Base-by-base conservation (phyloP, 2,113 vertebrate genomes). In the Syngnathoides biaculeatus region DNA sequence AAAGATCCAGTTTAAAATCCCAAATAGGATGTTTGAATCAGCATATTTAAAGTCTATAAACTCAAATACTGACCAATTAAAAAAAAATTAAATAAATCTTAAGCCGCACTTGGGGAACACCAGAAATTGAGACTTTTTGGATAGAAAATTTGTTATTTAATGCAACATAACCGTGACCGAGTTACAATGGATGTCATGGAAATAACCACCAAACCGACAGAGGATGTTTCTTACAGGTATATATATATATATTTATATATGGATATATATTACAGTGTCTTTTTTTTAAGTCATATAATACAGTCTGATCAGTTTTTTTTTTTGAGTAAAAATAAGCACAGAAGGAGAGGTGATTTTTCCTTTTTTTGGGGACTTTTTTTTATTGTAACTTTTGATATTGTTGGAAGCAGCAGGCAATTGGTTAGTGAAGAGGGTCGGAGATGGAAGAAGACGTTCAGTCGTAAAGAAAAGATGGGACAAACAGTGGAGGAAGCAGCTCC, bases 91-190 rank as follows among this genome's bases (percentile, higher is more conserved):
- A 50, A 9, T 10, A 7, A 35, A 35, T 5, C 3, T 35, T 1
- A 5, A 35, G 30, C 30, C 20, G 9, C 57, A 59, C 11, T 27
- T 19, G 24, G 12, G 2, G 3, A 3, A 52, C 47, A 47, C 68
- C 42, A 80, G 39, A 81, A 87, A 87, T 65, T 52, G 75, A 84
- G 81, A 87, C 86, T 81, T 81, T 11, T 72, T 92, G 93, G 93
- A 95, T 95, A 96, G 90, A 96, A 96, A 96, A 93, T 93, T 90
- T 93, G 87, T 84, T 75, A 84, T 94, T 96, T 95, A 95, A 96
- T 95, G 90, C 92, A 92, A 95, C 93, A 94, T 84, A 85, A 85
- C 66, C 94, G 89, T 94, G 86, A 93, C 92, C 93, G 94, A 92
- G 94, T 93, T 93, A 95, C 92, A 95, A 92, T 93, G 93, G 90